phyloP scores from a whole-genome alignment of 2,113 vertebrate species.

The Semicossyphus pulcher region DNA sequence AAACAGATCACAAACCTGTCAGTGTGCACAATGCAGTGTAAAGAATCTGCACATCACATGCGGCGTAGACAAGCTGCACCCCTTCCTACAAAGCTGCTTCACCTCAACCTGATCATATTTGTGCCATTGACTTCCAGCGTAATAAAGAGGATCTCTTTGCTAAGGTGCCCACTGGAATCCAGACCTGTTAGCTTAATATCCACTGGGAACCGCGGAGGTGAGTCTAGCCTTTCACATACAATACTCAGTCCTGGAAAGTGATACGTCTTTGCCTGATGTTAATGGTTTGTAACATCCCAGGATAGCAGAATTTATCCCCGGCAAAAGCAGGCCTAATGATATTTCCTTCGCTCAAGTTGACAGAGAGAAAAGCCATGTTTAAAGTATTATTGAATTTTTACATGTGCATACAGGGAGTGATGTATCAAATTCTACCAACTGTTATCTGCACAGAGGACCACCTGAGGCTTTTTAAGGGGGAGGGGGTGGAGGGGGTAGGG shows the following conservation, averaged over 20 bases:
- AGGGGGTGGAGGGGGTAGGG: neutral
- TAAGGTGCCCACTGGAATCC: constrained; percentile 69
- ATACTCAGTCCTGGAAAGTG: constrained; percentile 63
- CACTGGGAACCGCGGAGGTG: constrained; percentile 69
- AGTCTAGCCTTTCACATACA: constrained; percentile 72
- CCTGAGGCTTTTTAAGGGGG: constrained; percentile 42
- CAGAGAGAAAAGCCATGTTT: constrained; percentile 44
- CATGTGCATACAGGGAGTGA: constrained; percentile 50
- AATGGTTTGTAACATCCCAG: constrained; percentile 71
- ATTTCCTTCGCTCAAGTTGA: constrained; percentile 61
- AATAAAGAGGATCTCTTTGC: constrained; percentile 67
- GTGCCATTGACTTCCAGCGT: constrained; percentile 60
- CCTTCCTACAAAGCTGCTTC: constrained; percentile 47
- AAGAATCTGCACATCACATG: constrained; percentile 72
- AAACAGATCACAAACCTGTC: constrained; percentile 75
- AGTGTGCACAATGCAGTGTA: constrained; percentile 70
- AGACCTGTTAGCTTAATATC: constrained; percentile 74
- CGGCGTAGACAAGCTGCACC: constrained; percentile 61
- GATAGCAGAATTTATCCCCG: constrained; percentile 54
- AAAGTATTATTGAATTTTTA: constrained; percentile 64
- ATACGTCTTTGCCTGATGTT: constrained; percentile 65
- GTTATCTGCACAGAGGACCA: constrained; percentile 42
- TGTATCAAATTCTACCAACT: constrained; percentile 51
- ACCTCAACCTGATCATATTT: constrained; percentile 63
- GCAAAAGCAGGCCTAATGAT: constrained; percentile 61